Evolutionary conservation across 2,797 vertebrate species (phyloP), one percentile per base, ranked within the genome.

Genomic region (Lacerta bilineata): DNA sequence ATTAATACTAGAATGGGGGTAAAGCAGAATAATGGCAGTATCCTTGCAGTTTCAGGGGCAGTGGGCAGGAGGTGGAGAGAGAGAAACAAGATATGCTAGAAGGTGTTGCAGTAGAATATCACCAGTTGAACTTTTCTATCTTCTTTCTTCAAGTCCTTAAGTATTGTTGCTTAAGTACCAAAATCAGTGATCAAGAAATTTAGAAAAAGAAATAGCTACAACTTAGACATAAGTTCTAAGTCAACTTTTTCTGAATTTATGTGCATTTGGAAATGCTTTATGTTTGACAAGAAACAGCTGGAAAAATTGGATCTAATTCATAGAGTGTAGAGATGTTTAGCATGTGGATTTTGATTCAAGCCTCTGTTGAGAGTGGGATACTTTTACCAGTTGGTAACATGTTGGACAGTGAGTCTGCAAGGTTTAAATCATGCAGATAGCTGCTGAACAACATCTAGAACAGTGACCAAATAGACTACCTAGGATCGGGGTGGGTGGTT

Each of bases 251-350:
- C 41, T 39, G 74, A 75, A 74, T 75, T 71, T 87, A 84, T 88
- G 75, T 84, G 36, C 50, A 79, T 88, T 88, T 84, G 27, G 74
- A 69, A 69, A 59, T 71, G 74, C 64, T 86, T 86, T 79, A 85
- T 76, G 59, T 66, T 83, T 76, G 61, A 83, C n/a, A 83, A 68
- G 72, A 66, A 88, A 76, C 87, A 88, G 78, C 80, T 88, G 87
- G 82, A 69, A 83, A 68, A 46, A 3, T 77, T 83, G 43, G 80
- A 88, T 39, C n/a, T 27, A 77, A 88, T 79, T 84, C 46, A 79
- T 41, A 88, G 33, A 41, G 50, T 78, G 18, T 46, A 43, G 43
- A 39, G 43, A 69, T 50, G 80, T 83, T 88, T 36, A 84, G 43
- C 46, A 59, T 71, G 64, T 61, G 43, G 46, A 33, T 27, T 87